Evolutionary conservation across 2,113 vertebrate species (phyloP), one percentile per base, ranked within the genome.

Genomic region (Xiphophorus maculatus): DNA sequence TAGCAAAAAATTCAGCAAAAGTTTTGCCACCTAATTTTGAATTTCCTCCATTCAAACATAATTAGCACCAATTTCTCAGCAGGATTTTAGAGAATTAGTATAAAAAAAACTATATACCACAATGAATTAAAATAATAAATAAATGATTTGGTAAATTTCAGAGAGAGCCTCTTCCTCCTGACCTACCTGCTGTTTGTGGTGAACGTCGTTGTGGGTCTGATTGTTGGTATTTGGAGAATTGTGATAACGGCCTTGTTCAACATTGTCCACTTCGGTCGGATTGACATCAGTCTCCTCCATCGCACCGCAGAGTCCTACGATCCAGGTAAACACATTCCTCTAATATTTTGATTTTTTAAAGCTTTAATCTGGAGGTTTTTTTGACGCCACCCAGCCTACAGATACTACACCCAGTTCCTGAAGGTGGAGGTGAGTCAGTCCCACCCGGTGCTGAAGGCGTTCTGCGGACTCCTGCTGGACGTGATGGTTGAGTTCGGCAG

Each of bases 171-270:
- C 22, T 95, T 71, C 4, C 82, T 96, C 0, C 44, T 93, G 82
- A 95, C 96, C 0, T 97, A 96, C 84, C 89, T 98, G 73, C 91
- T 98, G n/a, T 97, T 97, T 83, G 95, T 95, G 7, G 37, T 94
- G 85, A 98, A 98, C 0, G 71, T 94, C 3, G 80, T 96, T 77
- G 74, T 96, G 70, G 97, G 97, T 0, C 19, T 89, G 15, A 12
- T 96, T 13, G 94, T 92, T 0, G 94, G 83, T 0, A 11, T 92
- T 9, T 96, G 96, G 94, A 92, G 97, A 12, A 68, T 96, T 74
- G 74, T 96, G 5, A 92, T 97, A 17, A 96, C 95, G 0, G 94
- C 93, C 8, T 75, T 97, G 69, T 96, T 94, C 87, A 98, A 98
- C 0, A 77, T 96, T 2, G 1, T 96, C 69, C 96, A 97, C 81